Evolutionary conservation across 2,888 invertebrate genomes (phyloP), one percentile per base, ranked within the genome.

Genomic region (Drosophila seclusa): DNA sequence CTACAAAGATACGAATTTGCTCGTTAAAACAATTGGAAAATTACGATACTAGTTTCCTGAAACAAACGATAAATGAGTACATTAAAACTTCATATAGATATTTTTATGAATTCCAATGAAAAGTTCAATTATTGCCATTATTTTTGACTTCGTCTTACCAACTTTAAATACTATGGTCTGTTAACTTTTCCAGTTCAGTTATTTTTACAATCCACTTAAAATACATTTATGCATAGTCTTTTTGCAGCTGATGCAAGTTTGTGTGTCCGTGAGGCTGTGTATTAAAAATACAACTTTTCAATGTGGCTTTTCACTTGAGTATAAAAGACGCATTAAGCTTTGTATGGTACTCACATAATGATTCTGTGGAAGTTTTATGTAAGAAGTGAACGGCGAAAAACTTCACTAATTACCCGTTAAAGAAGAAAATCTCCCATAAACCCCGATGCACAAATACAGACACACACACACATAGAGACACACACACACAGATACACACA

Each of bases 361-460:
- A 38, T 42, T 16, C 50, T 10, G 42, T 21, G 16, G 32, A 24
- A 67, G 24, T 7, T 61, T 58, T 36, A 18, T 48, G 54, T 60
- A 65, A 71, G 66, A 82, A 72, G 68, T 57, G 59, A 63, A 58
- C 58, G 59, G 59, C 29, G 13, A 54, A 76, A 68, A 86, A 89
- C 58, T 75, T 78, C 72, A 65, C 87, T 85, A 85, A 85, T 85
- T 90, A 85, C 81, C 73, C 75, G 78, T 73, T 72, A 83, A 81
- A 64, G 61, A 58, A 50, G 62, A 63, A 70, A 76, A 77, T 62
- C 71, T 68, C 53, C 48, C 55, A 55, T 59, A 71, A 78, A 40
- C 24, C 32, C 38, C 42, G 24, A 45, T 67, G 54, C 65, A 68
- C 53, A 62, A 61, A 31, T 27, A 13, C 10, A 42, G 0, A 21